Base-by-base conservation (phyloP, 2,113 vertebrate genomes). In the Dicentrarchus labrax region DNA sequence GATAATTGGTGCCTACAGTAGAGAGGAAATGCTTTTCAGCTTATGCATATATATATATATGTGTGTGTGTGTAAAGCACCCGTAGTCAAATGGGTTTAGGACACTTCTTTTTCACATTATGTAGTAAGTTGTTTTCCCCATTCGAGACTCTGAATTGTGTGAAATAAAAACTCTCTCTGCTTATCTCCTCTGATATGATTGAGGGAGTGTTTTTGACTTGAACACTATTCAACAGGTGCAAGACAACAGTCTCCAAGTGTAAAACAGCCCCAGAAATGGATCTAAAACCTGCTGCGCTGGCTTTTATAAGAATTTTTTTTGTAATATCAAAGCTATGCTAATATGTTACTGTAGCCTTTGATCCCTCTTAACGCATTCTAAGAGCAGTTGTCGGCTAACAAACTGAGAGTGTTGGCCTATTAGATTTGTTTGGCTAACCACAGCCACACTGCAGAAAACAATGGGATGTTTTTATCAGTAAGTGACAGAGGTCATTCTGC, bases 351-450 rank as follows among this genome's bases (percentile, higher is more conserved):
- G 15, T 6, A 67, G 51, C 15, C 1, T 84, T 79, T 82, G 54
- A 78, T 67, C 68, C 59, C 30, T 73, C 66, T 54, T 54, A 43
- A 56, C 47, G 54, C 4, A 19, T 45, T 75, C 38, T 78, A 22
- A 82, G 38, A 24, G 38, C 59, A 50, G 56, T 67, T 61, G 22
- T 77, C 22, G 36, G 64, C 57, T 47, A 78, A 66, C 56, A 59
- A 65, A 66, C 61, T 22, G 53, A 85, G n/a, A 73, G 76, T 79
- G 78, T 76, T 53, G 36, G 12, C 38, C 73, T 82, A 89, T 91
- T 91, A 30, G 72, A 88, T 91, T 89, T 91, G 82, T 88, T 80
- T 88, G 62, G 53, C 69, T 83, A 51, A 65, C 77, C 74, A 60
- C 68, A 83, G 60, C 39, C 77, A 62, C 59, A 56, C 51, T 39